Conservation (phyloP, 2,113 vertebrate species). For the Sinocyclocheilus anophthalmus region DNA sequence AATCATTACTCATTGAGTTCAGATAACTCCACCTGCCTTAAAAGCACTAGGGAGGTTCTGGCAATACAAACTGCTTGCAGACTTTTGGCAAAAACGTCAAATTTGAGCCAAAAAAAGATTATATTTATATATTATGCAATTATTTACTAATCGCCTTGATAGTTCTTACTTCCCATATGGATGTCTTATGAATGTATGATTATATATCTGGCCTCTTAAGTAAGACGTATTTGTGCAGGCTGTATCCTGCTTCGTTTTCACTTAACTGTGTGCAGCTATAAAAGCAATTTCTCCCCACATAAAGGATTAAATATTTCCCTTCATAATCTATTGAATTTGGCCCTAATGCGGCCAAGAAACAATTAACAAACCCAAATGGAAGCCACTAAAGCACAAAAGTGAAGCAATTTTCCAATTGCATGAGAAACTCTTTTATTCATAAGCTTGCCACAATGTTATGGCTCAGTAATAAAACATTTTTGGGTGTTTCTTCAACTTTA, state of each 20-base stretch:
- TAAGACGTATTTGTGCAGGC: neutral
- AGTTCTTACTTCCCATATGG: neutral
- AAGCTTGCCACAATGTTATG: neutral
- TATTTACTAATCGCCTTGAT: neutral
- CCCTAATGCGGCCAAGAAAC: constrained; percentile 4
- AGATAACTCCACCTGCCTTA: constrained; percentile 4
- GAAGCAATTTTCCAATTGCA: neutral
- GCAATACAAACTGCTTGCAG: neutral
- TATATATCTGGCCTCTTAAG: constrained; percentile 5
- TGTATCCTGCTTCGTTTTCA: neutral
- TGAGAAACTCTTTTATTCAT: neutral
- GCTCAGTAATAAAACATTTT: neutral
- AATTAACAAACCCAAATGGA: constrained; percentile 10
- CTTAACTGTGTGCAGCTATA: constrained; percentile 13
- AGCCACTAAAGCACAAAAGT: constrained; percentile 3
- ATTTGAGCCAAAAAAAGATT: neutral
- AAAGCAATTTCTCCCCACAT: constrained; percentile 18
- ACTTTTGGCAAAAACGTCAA: neutral
- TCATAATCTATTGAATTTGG: constrained; percentile 20
- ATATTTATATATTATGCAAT: neutral
- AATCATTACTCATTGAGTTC: constrained; percentile 1
- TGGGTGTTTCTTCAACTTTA: neutral
- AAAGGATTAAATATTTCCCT: neutral
- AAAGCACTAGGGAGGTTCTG: neutral
- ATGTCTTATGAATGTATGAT: constrained; percentile 9